These are phyloP conservation scores for Daubentonia madagascariensis DNA, from an alignment of 2,113 vertebrate species.

Conservation along the genomic window DNA sequence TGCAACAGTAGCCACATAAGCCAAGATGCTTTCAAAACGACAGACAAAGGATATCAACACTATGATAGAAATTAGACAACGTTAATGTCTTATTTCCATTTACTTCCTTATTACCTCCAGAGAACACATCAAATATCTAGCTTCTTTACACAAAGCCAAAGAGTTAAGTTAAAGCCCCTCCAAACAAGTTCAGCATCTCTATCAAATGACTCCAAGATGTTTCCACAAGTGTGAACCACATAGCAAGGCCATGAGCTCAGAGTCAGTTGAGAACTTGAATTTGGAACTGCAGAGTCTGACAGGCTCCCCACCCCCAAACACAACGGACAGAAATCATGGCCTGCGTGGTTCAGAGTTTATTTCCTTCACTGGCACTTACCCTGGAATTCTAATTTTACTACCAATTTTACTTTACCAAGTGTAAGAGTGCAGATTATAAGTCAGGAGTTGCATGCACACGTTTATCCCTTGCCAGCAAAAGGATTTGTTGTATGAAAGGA, in stretches of 20 bases:
- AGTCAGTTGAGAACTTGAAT: not conserved
- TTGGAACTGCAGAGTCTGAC: not conserved
- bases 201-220: not conserved
- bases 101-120: not conserved
- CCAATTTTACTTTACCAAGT: not conserved
- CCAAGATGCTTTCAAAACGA: slow-evolving; percentile 32
- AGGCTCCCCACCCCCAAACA: not conserved
- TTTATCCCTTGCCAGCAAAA: slow-evolving; percentile 45
- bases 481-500: not conserved
- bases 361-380: not conserved
- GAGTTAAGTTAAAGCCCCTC: not conserved
- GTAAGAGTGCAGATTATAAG: not conserved
- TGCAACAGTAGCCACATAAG: not conserved
- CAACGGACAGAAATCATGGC: not conserved
- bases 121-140: not conserved
- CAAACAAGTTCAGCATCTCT: not conserved
- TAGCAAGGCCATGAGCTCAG: not conserved
- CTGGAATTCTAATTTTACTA: slow-evolving; percentile 19
- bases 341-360: not conserved
- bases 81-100: not conserved
- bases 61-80: not conserved
- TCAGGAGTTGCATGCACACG: not conserved
- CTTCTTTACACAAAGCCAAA: not conserved
- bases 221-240: not conserved
- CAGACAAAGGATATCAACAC: not conserved